phyloP scores from a whole-genome alignment of 1,140 invertebrate species.

The Dreissena rostriformis region DNA sequence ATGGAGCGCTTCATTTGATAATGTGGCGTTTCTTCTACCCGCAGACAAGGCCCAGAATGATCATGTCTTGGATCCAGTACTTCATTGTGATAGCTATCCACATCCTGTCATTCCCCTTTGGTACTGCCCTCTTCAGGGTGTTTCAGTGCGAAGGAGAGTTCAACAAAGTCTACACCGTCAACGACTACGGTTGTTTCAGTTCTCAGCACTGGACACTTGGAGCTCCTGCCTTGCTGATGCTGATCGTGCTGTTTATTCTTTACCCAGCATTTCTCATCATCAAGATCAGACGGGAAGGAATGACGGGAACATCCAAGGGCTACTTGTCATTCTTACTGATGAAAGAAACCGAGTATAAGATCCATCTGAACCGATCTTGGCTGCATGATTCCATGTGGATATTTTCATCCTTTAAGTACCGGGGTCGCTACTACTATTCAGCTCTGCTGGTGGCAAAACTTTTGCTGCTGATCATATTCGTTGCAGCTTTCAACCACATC shows the following conservation, averaged over 20 bases:
- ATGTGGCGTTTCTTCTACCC: constrained; percentile 63
- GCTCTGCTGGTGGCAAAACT: constrained; percentile 69
- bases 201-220: constrained; percentile 73
- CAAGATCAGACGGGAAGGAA: constrained; percentile 68
- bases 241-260: constrained; percentile 66
- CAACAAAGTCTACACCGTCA: constrained; percentile 70
- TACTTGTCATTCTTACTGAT: constrained; percentile 76
- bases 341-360: constrained; percentile 79
- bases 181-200: constrained; percentile 67
- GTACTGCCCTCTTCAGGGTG: constrained; percentile 67
- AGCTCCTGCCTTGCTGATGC: constrained; percentile 62
- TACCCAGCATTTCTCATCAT: constrained; percentile 74
- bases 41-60: constrained; percentile 61
- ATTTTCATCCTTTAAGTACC: constrained; percentile 76
- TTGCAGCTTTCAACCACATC: constrained; percentile 66
- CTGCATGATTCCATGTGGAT: constrained; percentile 70
- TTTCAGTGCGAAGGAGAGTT: constrained; percentile 71
- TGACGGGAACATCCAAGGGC: constrained; percentile 67
- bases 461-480: constrained; percentile 69
- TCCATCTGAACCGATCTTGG: constrained; percentile 76
- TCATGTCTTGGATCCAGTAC: constrained; percentile 65
- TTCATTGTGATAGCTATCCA: constrained; percentile 68
- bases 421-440: constrained; percentile 70
- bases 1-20: constrained; percentile 59
- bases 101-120: constrained; percentile 74